Percentiles rank a stretch among this genome's conserved stretches.
Evolutionary conservation across 1,140 invertebrate genomes (phyloP).

Genomic region (Mesaphorura yosii): DNA sequence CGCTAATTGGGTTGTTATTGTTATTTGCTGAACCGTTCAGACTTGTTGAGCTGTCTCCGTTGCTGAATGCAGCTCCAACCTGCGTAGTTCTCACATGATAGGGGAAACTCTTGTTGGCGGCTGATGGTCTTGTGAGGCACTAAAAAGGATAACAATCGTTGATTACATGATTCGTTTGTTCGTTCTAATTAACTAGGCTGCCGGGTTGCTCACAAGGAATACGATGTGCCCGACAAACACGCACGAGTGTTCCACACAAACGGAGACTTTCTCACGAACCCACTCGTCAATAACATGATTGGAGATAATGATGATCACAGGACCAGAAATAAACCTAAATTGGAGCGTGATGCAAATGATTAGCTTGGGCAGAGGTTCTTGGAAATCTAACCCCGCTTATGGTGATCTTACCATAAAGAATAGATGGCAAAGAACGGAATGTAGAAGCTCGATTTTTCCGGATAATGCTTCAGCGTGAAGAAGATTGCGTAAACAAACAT

Average conservation of each 20-base stretch:
- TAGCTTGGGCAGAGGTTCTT: not conserved
- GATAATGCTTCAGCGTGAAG: conserved; percentile 71
- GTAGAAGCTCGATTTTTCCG: conserved; percentile 57
- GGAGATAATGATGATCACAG: conserved; percentile 64
- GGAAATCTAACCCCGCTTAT: not conserved
- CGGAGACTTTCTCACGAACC: conserved; percentile 80
- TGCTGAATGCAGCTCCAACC: conserved; percentile 51
- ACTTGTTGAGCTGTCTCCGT: conserved; percentile 34
- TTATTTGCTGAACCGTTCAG: conserved; percentile 36
- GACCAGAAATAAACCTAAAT: conserved; percentile 60
- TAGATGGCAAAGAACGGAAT: conserved; percentile 67
- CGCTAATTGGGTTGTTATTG: conserved; percentile 45
- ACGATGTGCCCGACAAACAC: conserved; percentile 63
- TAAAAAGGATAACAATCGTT: conserved; percentile 33
- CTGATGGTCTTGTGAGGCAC: conserved; percentile 63
- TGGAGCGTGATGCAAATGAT: no score
- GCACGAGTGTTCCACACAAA: conserved; percentile 61
- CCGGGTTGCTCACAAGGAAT: conserved; percentile 66
- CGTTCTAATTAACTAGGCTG: no score
- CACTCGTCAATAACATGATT: conserved; percentile 73
- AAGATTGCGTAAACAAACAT: conserved; percentile 70
- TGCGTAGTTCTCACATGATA: conserved; percentile 75
- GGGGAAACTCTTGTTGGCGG: conserved; percentile 73
- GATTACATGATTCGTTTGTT: no score
- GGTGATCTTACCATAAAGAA: conserved; percentile 63